phyloP scores from a whole-genome alignment of 2,888 invertebrate species.

The Zelleria hepariella region DNA sequence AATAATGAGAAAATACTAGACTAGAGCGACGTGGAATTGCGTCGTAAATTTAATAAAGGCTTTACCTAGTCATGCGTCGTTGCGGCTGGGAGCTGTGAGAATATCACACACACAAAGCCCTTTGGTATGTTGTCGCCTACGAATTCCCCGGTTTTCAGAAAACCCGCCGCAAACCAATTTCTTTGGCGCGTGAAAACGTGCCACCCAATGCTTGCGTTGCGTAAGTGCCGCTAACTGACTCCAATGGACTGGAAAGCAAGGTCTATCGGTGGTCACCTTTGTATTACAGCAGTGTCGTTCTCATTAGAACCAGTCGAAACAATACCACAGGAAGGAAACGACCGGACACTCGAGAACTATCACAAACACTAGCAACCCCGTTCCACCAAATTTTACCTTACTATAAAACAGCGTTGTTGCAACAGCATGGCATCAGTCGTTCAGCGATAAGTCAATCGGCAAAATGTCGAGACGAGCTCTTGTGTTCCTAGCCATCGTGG shows the following conservation, averaged over 20 bases:
- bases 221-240: constrained; percentile 51
- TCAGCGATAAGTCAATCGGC: constrained; percentile 38
- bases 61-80: neutral
- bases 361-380: constrained; percentile 40
- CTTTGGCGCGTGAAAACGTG: constrained; percentile 43
- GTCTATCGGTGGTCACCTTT: constrained; percentile 58
- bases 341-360: constrained; percentile 60
- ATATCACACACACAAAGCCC: constrained; percentile 1
- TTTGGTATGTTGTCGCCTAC: neutral
- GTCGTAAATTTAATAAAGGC: neutral
- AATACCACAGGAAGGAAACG: constrained; percentile 69
- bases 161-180: constrained; percentile 12
- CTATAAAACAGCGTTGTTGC: constrained; percentile 64
- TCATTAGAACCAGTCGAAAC: constrained; percentile 63
- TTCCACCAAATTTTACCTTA: constrained; percentile 60
- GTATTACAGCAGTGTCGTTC: constrained; percentile 57
- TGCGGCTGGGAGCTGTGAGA: neutral
- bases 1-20: neutral
- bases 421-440: constrained; percentile 60
- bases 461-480: constrained; percentile 44
- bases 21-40: neutral
- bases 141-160: neutral
- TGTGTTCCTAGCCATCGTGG: constrained; percentile 35
- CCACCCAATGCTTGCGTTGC: constrained; percentile 49
- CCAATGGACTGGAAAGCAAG: constrained; percentile 70